A percentile compares a stretch with the other conserved stretches of the same genome.
Evolutionary conservation across 1,140 invertebrate species (phyloP).

Genomic region (Galleria mellonella): DNA sequence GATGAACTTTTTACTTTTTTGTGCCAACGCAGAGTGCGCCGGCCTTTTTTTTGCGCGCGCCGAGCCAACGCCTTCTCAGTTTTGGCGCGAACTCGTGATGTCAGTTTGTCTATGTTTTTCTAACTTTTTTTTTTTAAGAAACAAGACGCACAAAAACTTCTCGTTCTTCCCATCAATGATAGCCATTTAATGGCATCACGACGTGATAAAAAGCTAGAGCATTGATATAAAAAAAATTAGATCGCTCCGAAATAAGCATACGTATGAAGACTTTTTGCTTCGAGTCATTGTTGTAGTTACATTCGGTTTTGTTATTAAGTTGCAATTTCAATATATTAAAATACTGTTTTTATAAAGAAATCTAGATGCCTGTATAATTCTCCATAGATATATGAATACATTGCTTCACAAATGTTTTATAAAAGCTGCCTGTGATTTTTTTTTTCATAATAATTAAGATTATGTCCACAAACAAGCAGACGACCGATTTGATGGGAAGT

Average conservation of each 20-base stretch:
- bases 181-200: constrained; percentile 40
- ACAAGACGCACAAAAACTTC: constrained; percentile 29
- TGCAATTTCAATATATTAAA: constrained; percentile 6
- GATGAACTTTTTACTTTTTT: constrained; percentile 7
- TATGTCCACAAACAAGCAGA: too few relatives aligned
- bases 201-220: constrained; percentile 19
- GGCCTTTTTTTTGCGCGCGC: neutral
- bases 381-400: too few relatives aligned
- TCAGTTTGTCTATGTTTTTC: constrained; percentile 29
- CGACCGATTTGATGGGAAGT: too few relatives aligned
- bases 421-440: too few relatives aligned
- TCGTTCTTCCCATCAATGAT: constrained; percentile 38
- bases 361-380: too few relatives aligned
- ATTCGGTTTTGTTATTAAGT: constrained; percentile 13
- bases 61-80: constrained; percentile 25
- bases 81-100: constrained; percentile 43
- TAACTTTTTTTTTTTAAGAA: constrained; percentile 19
- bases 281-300: constrained; percentile 8
- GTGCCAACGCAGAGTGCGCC: neutral
- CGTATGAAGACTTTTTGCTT: constrained; percentile 15
- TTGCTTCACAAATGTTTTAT: too few relatives aligned
- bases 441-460: too few relatives aligned
- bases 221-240: constrained; percentile 24
- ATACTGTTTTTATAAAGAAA: neutral
- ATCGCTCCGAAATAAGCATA: constrained; percentile 25